Base-by-base conservation (phyloP, 2,888 invertebrate species). In the Plusia festucae region DNA sequence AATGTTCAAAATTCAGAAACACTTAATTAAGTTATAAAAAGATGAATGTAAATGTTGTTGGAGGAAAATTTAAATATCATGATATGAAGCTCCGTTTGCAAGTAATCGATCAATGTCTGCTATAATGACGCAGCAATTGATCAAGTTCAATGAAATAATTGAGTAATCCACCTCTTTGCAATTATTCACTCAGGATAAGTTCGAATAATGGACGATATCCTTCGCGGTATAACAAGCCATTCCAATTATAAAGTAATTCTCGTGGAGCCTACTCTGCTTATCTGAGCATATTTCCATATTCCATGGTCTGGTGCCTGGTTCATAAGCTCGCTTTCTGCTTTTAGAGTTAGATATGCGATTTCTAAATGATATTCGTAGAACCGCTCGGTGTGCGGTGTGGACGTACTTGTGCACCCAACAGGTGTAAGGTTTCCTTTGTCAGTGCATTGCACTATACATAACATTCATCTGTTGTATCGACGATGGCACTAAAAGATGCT, bases 161-260 rank as follows among this genome's bases (percentile, higher is more conserved):
- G 71, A 67, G 65, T 65, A 70, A 72, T 60, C 55, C 56, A 68
- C 63, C 57, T 69, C 73, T 60, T 65, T 64, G 74, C 76, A 79
- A 83, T 85, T 79, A 82, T 78, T 78, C 70, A 79, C 77, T 84
- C 58, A 58, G 63, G 67, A 74, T 77, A 75, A 76, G 67, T 76
- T 62, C 65, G 55, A 56, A 68, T 82, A 85, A 84, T 85, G 68
- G 59, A 68, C 68, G 72, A 82, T 83, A 82, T 87, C 85, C 85
- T 79, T 69, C 22, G 54, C 54, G 55, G 53, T 55, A 57, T 67
- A 64, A 72, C 57, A 75, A 56, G 68, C 63, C 40, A 76, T 67
- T 67, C 30, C 64, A 69, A 80, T 77, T 60, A 71, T 64, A 68
- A 67, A 58, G 70, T 63, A 63, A 65, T 65, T 63, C 56, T 68